These are phyloP conservation scores for Phalacrocorax pelagicus DNA, from an alignment of 2,113 vertebrate genomes.

Conservation along the genomic window DNA sequence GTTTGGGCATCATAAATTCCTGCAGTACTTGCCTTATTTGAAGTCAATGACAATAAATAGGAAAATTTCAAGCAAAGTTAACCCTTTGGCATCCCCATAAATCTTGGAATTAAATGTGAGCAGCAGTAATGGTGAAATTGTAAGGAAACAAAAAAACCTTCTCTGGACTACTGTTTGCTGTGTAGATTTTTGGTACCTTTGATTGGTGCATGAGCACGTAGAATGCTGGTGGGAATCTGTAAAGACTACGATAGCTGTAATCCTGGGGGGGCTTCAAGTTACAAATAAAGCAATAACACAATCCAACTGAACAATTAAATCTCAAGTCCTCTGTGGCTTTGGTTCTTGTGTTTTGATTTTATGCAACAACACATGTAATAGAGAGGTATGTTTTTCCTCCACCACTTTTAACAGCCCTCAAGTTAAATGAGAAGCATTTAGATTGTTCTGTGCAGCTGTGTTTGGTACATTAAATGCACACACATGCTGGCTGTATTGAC, in stretches of 20 bases:
- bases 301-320: slow-evolving; percentile 58
- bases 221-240: neutral
- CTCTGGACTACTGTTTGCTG: neutral
- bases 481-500: neutral
- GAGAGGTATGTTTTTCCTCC: neutral
- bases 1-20: neutral
- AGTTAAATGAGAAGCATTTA: slow-evolving; percentile 19
- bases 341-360: slow-evolving; percentile 42
- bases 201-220: neutral
- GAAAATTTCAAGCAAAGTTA: neutral
- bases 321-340: neutral
- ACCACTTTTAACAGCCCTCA: neutral
- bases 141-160: neutral
- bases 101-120: slow-evolving; percentile 9
- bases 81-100: slow-evolving; percentile 28
- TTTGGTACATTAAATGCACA: slow-evolving; percentile 3
- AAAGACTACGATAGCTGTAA: neutral
- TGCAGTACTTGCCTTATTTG: neutral
- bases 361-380: slow-evolving; percentile 13
- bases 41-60: neutral
- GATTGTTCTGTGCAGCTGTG: slow-evolving; percentile 7
- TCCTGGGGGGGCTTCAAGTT: neutral
- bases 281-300: slow-evolving; percentile 46
- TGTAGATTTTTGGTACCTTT: neutral
- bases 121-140: neutral